Evolutionary conservation across 1,140 invertebrate genomes (phyloP), one percentile per base, ranked within the genome.

Genomic region (Aphis craccivora): DNA sequence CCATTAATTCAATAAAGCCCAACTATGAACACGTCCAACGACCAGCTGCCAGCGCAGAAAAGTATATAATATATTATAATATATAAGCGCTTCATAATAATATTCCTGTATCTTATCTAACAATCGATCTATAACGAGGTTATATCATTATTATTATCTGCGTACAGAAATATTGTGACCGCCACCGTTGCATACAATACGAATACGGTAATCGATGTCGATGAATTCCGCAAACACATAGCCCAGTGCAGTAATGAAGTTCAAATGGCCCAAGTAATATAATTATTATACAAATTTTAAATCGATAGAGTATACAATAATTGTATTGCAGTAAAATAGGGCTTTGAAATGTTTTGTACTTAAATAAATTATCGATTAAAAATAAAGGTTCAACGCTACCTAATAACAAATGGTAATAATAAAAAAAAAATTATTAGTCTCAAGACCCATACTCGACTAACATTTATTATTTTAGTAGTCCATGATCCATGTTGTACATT

Each of bases 101-200:
- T 43, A 37, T 55, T 89, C 3, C n/a, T 18, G 37, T 43, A 1
- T 60, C 43, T 30, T 3, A 40, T 3, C 14, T 22, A 86, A 43
- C 11, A 86, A 76, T n/a, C 60, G 14, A 76, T n/a, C 4, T n/a
- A 43, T 45, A 76, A n/a, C 30, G 60, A 76, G 30, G 30, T 76
- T 88, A 30, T 35, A n/a, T 51, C 5, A 30, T 88, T 88, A 35
- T 93, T 86, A 76, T 94, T 93, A 86, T 51, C 93, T 25, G 22
- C 88, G 95, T 96, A 45, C 94, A 97, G 97, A 94, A 98, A 97
- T 95, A 96, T 97, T 83, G 97, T 98, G 1, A 96, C 97, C 14
- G 97, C 97, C 14, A 96, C 97, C 8, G 96, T 98, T 4, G 96
- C 97, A 1, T 97, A 97, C 94, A 96, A 97, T 93, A 96, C 97